These are phyloP conservation scores for Drosophila arawakana DNA, from an alignment of 1,140 invertebrate genomes.

Conservation along the genomic window DNA sequence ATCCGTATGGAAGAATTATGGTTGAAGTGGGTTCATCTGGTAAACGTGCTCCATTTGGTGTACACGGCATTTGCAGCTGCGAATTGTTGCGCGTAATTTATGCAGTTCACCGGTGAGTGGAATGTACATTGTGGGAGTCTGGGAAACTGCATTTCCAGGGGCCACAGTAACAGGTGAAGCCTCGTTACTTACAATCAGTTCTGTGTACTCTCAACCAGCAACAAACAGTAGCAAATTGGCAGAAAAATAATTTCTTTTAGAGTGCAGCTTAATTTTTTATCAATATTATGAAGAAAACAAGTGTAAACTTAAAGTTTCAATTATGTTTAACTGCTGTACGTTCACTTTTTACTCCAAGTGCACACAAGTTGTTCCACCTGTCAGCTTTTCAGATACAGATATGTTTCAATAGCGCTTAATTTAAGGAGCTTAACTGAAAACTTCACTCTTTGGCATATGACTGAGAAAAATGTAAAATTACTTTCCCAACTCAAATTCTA, in stretches of 20 bases:
- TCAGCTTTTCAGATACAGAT: slow-evolving; percentile 9
- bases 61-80: slow-evolving; percentile 64
- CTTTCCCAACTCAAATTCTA: slow-evolving; percentile 38
- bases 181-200: not conserved
- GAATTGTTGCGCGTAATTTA: slow-evolving; percentile 62
- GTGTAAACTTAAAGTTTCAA: slow-evolving; percentile 11
- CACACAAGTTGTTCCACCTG: not conserved
- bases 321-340: slow-evolving; percentile 16
- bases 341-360: slow-evolving; percentile 21
- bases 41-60: slow-evolving; percentile 72
- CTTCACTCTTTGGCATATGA: not conserved
- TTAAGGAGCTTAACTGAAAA: slow-evolving; percentile 21
- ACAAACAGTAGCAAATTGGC: too few relatives aligned
- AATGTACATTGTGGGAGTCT: slow-evolving; percentile 61
- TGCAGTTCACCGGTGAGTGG: slow-evolving; percentile 20
- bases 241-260: too few relatives aligned
- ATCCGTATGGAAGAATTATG: not conserved
- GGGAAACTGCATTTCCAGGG: slow-evolving; percentile 8
- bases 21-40: slow-evolving; percentile 3
- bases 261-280: not conserved
- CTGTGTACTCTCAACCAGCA: not conserved
- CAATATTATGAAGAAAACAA: not conserved
- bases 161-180: not conserved
- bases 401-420: slow-evolving; percentile 9
- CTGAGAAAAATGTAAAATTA: slow-evolving; percentile 9